Conservation (phyloP, 2,797 vertebrate species). For the Cuniculus paca region DNA sequence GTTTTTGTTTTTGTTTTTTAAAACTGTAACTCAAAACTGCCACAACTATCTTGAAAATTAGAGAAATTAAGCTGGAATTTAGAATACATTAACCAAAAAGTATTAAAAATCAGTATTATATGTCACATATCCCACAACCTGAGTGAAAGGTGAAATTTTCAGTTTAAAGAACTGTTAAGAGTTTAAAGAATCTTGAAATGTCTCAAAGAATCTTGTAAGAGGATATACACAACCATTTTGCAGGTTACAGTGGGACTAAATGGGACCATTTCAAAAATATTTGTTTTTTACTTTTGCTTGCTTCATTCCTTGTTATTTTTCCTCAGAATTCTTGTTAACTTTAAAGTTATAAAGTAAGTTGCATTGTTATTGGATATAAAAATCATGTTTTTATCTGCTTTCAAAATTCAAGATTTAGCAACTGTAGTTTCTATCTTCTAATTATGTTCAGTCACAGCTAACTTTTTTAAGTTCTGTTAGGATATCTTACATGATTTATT, state of each 20-base stretch:
- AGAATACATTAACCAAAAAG: background rate
- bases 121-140: background rate
- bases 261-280: background rate
- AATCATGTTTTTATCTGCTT: background rate
- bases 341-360: background rate
- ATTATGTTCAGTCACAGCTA: background rate
- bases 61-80: background rate
- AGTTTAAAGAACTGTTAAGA: background rate
- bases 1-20: no score
- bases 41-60: background rate
- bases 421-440: background rate
- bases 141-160: background rate
- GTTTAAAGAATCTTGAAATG: background rate
- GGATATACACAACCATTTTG: background rate
- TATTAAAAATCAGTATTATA: background rate
- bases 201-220: background rate
- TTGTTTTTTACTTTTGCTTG: background rate
- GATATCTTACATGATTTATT: background rate
- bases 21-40: background rate
- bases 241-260: fast-evolving
- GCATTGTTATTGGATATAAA: background rate
- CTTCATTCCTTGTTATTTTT: background rate
- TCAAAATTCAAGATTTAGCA: background rate
- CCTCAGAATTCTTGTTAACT: background rate
- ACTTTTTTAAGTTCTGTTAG: background rate